A percentile compares a stretch with the other conserved stretches of the same genome.
These are phyloP conservation scores for Leptobrachium leishanense DNA, from an alignment of 2,113 vertebrate genomes.

Conservation along the genomic window DNA sequence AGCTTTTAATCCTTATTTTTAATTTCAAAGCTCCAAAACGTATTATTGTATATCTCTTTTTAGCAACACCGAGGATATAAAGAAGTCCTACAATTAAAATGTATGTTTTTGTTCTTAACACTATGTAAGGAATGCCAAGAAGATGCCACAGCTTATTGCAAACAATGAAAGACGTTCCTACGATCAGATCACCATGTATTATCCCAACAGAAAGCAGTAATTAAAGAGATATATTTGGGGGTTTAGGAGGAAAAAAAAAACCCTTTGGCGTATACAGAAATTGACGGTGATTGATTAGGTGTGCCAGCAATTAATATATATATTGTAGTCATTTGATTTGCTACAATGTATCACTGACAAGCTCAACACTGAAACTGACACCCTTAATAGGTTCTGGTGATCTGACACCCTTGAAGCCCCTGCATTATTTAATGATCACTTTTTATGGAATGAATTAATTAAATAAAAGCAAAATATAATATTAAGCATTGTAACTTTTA, in stretches of 20 bases:
- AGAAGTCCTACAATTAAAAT: background rate
- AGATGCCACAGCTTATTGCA: background rate
- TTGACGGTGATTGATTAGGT: constrained; percentile 50
- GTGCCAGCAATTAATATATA: constrained; percentile 50
- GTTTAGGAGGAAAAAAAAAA: constrained; percentile 2
- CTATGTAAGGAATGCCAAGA: background rate
- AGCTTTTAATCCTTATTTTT: too few species aligned
- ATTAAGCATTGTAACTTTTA: background rate
- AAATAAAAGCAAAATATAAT: constrained; percentile 8
- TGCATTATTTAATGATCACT: constrained; percentile 41
- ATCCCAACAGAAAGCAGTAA: constrained; percentile 41
- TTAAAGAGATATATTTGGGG: constrained; percentile 41
- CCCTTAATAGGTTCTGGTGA: constrained; percentile 47
- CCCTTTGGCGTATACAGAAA: constrained; percentile 23
- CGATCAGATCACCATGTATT: constrained; percentile 26
- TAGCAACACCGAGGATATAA: too few species aligned
- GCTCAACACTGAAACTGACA: constrained; percentile 50
- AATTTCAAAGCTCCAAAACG: too few species aligned
- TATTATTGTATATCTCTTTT: too few species aligned
- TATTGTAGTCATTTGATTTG: constrained; percentile 51
- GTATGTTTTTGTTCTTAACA: background rate
- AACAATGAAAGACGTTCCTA: constrained; percentile 6
- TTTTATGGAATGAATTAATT: constrained; percentile 22
- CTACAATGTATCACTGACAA: constrained; percentile 49
- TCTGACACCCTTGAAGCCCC: constrained; percentile 41